phyloP scores from a whole-genome alignment of 2,797 vertebrate species.

The Poeciliopsis turneri region DNA sequence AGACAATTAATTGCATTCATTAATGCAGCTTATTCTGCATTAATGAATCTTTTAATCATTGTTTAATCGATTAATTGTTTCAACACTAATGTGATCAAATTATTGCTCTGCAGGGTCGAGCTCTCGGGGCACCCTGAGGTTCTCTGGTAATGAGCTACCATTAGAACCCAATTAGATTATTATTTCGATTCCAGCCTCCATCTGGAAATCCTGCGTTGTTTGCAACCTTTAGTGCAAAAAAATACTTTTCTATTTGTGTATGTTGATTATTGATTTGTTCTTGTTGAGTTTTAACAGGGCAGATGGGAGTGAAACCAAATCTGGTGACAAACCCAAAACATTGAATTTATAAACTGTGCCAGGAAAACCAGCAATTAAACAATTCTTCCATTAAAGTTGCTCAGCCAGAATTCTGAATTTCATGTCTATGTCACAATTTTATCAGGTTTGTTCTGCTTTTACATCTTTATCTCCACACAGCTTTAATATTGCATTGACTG shows the following conservation, averaged over 20 bases:
- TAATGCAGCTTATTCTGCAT: neutral
- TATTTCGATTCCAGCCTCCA: conserved; percentile 44
- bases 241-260: conserved; percentile 8
- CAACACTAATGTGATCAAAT: conserved; percentile 42
- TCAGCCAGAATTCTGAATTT: neutral
- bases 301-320: conserved; percentile 22
- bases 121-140: conserved; percentile 42
- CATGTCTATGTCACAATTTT: neutral
- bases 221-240: conserved; percentile 42
- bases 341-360: neutral
- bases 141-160: conserved; percentile 56
- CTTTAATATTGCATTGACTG: neutral
- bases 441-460: neutral
- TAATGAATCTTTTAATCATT: conserved; percentile 11
- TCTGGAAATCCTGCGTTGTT: conserved; percentile 24
- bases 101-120: conserved; percentile 19
- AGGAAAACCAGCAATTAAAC: neutral
- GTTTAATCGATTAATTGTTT: conserved; percentile 40
- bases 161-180: conserved; percentile 64
- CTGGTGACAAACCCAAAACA: neutral
- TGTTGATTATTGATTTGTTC: conserved; percentile 1
- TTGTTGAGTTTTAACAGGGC: conserved; percentile 9
- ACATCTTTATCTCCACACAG: neutral
- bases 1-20: neutral
- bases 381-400: neutral